Percentiles rank a stretch among this genome's conserved stretches.
phyloP scores from a whole-genome alignment of 2,113 vertebrate genomes.

The Elephantulus edwardii region DNA sequence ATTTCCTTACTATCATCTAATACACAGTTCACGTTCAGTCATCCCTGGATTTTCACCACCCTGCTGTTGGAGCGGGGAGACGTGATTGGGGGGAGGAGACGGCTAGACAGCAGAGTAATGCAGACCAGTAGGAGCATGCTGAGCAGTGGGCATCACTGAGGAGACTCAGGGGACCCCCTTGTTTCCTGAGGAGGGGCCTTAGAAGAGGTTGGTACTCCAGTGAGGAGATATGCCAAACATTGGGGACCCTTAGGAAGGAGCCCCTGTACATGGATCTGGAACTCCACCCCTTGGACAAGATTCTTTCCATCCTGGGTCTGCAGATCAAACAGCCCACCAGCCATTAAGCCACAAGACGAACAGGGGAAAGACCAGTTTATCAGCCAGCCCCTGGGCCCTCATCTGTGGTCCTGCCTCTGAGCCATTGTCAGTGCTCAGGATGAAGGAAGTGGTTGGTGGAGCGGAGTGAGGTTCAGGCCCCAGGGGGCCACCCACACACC shows the following conservation, averaged over 20 bases:
- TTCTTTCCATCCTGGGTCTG: background rate
- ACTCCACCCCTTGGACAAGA: background rate
- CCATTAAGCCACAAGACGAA: conserved; percentile 43
- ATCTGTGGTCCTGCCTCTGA: background rate
- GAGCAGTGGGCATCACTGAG: background rate
- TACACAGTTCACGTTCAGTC: accelerated
- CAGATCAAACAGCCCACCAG: conserved; percentile 4
- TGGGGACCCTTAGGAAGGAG: background rate
- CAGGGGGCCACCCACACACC: accelerated
- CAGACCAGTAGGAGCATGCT: background rate
- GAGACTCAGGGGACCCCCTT: background rate
- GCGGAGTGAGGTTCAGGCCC: background rate
- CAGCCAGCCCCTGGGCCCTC: background rate
- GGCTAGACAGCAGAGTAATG: background rate
- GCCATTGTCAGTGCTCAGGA: background rate
- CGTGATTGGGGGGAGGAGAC: no score
- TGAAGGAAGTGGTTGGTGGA: background rate
- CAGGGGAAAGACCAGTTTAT: conserved; percentile 29
- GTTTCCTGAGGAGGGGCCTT: background rate
- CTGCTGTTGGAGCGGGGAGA: accelerated
- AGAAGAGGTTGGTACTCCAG: background rate
- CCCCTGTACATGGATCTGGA: background rate
- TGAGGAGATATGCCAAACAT: background rate
- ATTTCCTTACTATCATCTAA: background rate
- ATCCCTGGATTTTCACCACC: background rate